Evolutionary conservation across 2,113 vertebrate genomes (phyloP).

Genomic region (Empidonax alnorum): DNA sequence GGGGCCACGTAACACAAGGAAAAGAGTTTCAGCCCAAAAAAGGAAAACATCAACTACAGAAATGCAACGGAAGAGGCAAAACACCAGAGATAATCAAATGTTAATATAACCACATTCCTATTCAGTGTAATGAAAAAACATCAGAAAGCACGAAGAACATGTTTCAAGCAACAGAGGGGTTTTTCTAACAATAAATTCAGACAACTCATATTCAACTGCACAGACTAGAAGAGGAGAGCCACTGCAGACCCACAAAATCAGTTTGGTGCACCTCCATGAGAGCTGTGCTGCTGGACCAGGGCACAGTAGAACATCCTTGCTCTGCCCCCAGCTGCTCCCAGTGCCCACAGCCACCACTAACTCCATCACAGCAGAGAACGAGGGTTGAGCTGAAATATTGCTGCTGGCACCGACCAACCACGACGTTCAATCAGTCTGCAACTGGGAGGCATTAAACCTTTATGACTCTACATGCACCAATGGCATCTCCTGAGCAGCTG

Average conservation of each 20-base stretch:
- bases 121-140: slow-evolving; percentile 13
- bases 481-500: background rate
- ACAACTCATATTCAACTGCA: background rate
- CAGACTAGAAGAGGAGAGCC: background rate
- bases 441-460: background rate
- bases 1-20: background rate
- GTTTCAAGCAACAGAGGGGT: background rate
- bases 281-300: background rate
- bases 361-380: background rate
- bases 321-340: background rate
- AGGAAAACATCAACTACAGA: background rate
- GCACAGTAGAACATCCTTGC: fast-evolving
- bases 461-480: background rate
- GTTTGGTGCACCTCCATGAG: background rate
- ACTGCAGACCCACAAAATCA: background rate
- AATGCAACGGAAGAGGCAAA: background rate
- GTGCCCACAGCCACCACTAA: background rate
- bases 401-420: background rate
- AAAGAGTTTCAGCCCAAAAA: slow-evolving; percentile 56
- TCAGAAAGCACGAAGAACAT: background rate
- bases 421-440: background rate
- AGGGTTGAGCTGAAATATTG: background rate
- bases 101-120: background rate
- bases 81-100: slow-evolving; percentile 30
- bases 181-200: background rate